Evolutionary conservation across 2,888 invertebrate genomes (phyloP).

Genomic region (Dasypogon diadema): DNA sequence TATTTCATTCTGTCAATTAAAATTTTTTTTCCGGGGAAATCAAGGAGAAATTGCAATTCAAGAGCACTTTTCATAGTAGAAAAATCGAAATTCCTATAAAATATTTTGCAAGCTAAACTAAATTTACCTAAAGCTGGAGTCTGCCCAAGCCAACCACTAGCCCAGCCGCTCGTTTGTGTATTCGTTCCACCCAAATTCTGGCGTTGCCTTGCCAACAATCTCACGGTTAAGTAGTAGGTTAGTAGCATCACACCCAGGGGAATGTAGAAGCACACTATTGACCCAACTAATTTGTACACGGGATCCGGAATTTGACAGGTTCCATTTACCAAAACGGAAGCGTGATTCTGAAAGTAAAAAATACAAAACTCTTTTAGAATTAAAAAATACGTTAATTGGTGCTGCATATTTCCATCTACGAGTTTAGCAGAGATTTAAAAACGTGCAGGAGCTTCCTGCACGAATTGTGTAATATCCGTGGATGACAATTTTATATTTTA

Average conservation of each 20-base stretch:
- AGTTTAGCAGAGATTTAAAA: too few species aligned
- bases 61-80: too few species aligned
- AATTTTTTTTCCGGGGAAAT: too few species aligned
- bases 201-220: slow-evolving; percentile 85
- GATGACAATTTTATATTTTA: too few species aligned
- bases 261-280: slow-evolving; percentile 95
- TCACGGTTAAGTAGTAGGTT: slow-evolving; percentile 93
- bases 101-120: too few species aligned
- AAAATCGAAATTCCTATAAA: too few species aligned
- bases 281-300: slow-evolving; percentile 91
- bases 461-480: too few species aligned
- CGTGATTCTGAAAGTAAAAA: slow-evolving; percentile 75
- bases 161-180: slow-evolving; percentile 73
- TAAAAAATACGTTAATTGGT: too few species aligned
- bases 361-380: neutral
- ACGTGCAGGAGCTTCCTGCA: too few species aligned
- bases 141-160: slow-evolving; percentile 80
- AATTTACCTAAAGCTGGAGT: slow-evolving; percentile 71
- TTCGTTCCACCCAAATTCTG: slow-evolving; percentile 74
- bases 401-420: too few species aligned
- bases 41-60: too few species aligned
- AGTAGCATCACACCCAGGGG: slow-evolving; percentile 94
- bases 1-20: too few species aligned
- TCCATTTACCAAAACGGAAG: slow-evolving; percentile 84
- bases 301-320: slow-evolving; percentile 91